These are phyloP conservation scores for Catharus ustulatus DNA, from an alignment of 2,797 vertebrate species.

Conservation along the genomic window DNA sequence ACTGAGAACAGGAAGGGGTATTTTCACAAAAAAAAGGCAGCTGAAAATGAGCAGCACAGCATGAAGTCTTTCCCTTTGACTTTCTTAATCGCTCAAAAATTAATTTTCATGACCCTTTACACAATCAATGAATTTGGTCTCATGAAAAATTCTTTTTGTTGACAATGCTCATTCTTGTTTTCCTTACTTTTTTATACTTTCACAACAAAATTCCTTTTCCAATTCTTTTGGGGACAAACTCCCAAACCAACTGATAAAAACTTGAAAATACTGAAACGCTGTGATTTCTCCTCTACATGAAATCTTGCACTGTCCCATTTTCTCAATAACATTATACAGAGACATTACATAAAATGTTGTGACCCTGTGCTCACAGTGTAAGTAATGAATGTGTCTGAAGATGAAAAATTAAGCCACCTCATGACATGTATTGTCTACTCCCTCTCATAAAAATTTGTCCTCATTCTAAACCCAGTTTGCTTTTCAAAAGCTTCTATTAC, in stretches of 20 bases:
- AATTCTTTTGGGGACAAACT: not conserved
- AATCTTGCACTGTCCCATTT: not conserved
- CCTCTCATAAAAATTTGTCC: not conserved
- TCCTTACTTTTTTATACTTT: not conserved
- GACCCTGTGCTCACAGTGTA: not conserved
- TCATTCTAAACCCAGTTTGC: not conserved
- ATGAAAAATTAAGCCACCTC: not conserved
- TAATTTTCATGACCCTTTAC: not conserved
- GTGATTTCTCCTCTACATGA: not conserved
- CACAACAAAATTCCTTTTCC: not conserved
- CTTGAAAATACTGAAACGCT: not conserved
- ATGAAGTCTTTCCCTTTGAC: not conserved
- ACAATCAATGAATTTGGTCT: not conserved
- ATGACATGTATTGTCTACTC: not conserved
- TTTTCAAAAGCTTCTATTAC: not conserved
- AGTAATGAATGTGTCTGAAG: not conserved
- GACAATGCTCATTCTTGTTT: not conserved
- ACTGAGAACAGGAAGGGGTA: not conserved
- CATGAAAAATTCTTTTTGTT: not conserved
- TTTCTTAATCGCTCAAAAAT: not conserved
- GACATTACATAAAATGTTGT: not conserved
- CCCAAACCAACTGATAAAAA: not conserved
- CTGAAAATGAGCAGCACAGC: not conserved
- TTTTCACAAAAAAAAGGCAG: not conserved
- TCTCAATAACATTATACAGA: not conserved